These are phyloP conservation scores for Dermatophagoides farinae DNA, from an alignment of 1,140 invertebrate species.

Conservation along the genomic window DNA sequence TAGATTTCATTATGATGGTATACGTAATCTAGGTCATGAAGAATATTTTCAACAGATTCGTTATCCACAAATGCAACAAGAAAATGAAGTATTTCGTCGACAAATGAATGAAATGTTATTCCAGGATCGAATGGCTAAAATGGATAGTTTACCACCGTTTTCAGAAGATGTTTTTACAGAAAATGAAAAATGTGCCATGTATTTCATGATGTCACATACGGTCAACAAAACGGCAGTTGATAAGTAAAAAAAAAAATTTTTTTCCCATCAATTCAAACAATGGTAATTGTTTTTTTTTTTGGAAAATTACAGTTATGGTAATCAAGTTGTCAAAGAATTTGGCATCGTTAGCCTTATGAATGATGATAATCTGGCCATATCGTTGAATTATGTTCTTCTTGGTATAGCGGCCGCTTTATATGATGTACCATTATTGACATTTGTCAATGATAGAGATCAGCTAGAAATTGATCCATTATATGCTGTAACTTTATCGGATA, in stretches of 20 bases:
- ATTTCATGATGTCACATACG: conserved; percentile 11
- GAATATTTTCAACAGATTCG: background rate
- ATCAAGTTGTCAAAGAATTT: conserved; percentile 1
- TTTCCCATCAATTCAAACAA: no score
- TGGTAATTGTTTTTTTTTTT: no score
- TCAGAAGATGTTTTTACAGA: conserved; percentile 5
- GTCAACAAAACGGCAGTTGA: background rate
- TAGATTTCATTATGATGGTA: conserved; percentile 10
- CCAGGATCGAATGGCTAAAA: background rate
- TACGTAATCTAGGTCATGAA: no score
- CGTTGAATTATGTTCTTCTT: conserved; percentile 3
- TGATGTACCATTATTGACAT: background rate
- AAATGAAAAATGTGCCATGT: conserved; percentile 15
- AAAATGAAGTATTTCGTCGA: background rate
- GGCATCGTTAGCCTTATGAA: conserved; percentile 9
- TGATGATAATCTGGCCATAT: conserved; percentile 11
- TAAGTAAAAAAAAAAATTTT: no score
- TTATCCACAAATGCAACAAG: background rate
- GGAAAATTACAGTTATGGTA: background rate
- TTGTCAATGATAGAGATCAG: background rate
- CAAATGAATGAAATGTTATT: background rate
- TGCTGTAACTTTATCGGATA: conserved; percentile 6
- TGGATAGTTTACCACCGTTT: background rate
- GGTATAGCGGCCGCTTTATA: conserved; percentile 8
- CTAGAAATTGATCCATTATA: conserved; percentile 6